These are phyloP conservation scores for Ditylenchus dipsaci DNA, from an alignment of 1,140 invertebrate genomes.

Conservation along the genomic window DNA sequence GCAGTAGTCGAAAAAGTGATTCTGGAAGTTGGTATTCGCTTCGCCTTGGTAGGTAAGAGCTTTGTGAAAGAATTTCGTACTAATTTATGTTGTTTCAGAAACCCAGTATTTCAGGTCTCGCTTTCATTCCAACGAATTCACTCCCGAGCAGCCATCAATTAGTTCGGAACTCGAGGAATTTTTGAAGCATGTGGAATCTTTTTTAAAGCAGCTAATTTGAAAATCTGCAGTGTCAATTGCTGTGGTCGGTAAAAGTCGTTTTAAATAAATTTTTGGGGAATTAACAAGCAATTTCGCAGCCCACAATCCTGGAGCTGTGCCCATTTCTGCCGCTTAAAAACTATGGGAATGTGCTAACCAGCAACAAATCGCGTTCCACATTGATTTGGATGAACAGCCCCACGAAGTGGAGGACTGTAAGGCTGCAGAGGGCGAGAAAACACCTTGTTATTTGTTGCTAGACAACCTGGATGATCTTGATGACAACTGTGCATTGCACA, in stretches of 20 bases:
- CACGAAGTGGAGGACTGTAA: constrained; percentile 47
- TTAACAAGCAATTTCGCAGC: constrained; percentile 31
- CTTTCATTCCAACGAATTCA: constrained; percentile 26
- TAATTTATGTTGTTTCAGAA: constrained; percentile 6
- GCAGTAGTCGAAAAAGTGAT: constrained; percentile 54
- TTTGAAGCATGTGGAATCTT: constrained; percentile 27
- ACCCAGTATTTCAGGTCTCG: constrained; percentile 41
- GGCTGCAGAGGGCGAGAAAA: background rate
- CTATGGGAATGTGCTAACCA: constrained; percentile 36
- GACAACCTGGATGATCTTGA: background rate
- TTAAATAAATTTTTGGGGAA: background rate
- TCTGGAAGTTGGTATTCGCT: constrained; percentile 44
- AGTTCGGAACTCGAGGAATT: constrained; percentile 38
- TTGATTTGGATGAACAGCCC: constrained; percentile 57
- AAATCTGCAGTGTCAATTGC: constrained; percentile 31
- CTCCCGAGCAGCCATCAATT: constrained; percentile 42
- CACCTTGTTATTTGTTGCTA: constrained; percentile 31
- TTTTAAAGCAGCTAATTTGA: background rate
- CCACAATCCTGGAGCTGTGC: constrained; percentile 54
- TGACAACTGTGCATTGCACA: constrained; percentile 50
- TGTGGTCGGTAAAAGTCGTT: constrained; percentile 41
- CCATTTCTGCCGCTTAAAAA: constrained; percentile 23
- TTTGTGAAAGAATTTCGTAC: too few relatives aligned
- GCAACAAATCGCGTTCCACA: constrained; percentile 45
- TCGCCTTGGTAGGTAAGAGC: constrained; percentile 12